phyloP scores from a whole-genome alignment of 2,888 invertebrate genomes.

The Taphrorychus bicolor region DNA sequence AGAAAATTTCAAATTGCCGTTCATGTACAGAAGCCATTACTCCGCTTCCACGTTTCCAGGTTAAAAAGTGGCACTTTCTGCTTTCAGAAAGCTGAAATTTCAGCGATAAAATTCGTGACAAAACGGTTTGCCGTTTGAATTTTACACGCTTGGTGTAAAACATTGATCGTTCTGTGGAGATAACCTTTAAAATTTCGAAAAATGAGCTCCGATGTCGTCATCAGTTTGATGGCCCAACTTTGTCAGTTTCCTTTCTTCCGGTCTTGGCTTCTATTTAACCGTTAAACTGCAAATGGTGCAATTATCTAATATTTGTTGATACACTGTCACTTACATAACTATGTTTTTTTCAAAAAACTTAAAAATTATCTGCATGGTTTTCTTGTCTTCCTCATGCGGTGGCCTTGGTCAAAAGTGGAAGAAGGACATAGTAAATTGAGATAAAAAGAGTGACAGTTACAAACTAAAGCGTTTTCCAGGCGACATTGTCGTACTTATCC shows the following conservation, averaged over 20 bases:
- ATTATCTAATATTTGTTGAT: too few species aligned
- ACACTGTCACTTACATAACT: too few species aligned
- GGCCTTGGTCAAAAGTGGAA: too few species aligned
- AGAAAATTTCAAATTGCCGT: conserved; percentile 10
- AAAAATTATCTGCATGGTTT: too few species aligned
- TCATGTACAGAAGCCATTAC: conserved; percentile 36
- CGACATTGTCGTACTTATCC: too few species aligned
- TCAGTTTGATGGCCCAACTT: not conserved
- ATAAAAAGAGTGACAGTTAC: too few species aligned
- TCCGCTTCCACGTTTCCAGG: conserved; percentile 26
- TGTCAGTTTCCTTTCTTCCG: not conserved
- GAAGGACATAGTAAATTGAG: too few species aligned
- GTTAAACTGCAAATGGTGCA: too few species aligned
- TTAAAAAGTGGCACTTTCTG: conserved; percentile 39
- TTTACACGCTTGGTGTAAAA: conserved; percentile 36
- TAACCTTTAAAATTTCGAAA: not conserved
- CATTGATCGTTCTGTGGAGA: conserved; percentile 16
- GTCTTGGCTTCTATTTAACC: too few species aligned
- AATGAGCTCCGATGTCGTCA: not conserved
- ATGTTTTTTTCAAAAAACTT: too few species aligned
- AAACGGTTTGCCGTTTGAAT: conserved; percentile 38
- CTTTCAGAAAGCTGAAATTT: conserved; percentile 36
- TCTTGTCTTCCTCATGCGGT: too few species aligned
- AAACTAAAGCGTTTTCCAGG: too few species aligned
- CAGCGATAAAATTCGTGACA: conserved; percentile 39